These are phyloP conservation scores for Podocnemis expansa DNA, from an alignment of 2,113 vertebrate genomes.

Conservation along the genomic window DNA sequence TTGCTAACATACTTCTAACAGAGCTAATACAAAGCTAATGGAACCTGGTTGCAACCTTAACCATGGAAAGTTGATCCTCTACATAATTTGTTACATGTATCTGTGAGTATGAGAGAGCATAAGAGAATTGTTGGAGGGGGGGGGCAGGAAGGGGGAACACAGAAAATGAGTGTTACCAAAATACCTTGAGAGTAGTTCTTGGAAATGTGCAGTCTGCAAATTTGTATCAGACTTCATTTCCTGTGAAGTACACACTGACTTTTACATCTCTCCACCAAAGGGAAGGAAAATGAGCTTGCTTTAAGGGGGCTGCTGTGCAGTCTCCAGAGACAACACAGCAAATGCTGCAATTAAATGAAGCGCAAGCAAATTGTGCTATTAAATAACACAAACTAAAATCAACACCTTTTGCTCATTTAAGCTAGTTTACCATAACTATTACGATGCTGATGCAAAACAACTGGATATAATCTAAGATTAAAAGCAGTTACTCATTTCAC, in stretches of 20 bases:
- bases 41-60: neutral
- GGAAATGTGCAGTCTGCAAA: slow-evolving; percentile 70
- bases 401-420: neutral
- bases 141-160: slow-evolving; percentile 64
- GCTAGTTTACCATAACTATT: neutral
- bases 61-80: rapidly evolving
- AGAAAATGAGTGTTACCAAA: slow-evolving; percentile 71
- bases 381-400: neutral
- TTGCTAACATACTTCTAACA: neutral
- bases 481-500: neutral
- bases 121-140: neutral
- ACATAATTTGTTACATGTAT: neutral
- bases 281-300: neutral
- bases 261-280: slow-evolving; percentile 60
- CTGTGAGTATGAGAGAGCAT: slow-evolving; percentile 4
- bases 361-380: neutral
- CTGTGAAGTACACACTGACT: slow-evolving; percentile 61
- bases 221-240: slow-evolving; percentile 72
- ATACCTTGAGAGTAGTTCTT: slow-evolving; percentile 75
- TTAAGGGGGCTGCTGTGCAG: slow-evolving; percentile 37
- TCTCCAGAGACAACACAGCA: slow-evolving; percentile 32
- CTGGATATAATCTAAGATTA: neutral
- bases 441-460: neutral
- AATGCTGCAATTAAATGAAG: neutral
- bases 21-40: neutral